Base-by-base conservation (phyloP, 1,140 invertebrate genomes). In the Dufourea novaeangliae region DNA sequence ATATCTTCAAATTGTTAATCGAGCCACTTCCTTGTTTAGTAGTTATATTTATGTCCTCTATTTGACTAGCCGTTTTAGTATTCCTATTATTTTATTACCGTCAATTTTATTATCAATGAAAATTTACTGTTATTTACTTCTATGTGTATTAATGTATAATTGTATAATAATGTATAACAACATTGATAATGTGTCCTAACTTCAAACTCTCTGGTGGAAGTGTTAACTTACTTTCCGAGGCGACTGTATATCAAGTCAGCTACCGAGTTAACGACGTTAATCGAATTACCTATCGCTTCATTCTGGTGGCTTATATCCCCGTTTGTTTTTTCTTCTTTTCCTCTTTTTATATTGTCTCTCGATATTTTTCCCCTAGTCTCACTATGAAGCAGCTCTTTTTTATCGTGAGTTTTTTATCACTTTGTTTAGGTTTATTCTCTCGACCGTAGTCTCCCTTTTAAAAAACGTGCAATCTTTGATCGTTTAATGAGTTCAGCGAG, bases 401-500 rank as follows among this genome's bases (percentile, higher is more conserved):
- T 7, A 17, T 20, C 59, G 14, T 1, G 0, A 0, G 14, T 11
- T 11, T 34, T 41, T 39, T 74, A 22, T 39, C 46, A n/a, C 50
- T 39, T 56, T 67, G 64, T 79, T 74, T 50, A 61, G 44, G 64
- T 63, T 29, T 54, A 72, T 70, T 44, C 76, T 70, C 68, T 41
- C 62, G 41, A 52, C 68, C 70, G 72, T 61, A 77, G 76, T 69
- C 78, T 86, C 34, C 22, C 22, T 34, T 37, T 10, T 80, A 86
- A 86, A 68, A 84, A 87, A 82, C 82, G 84, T 83, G 69, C 72
- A 68, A 78, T 76, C 73, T 84, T 86, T 84, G 83, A 84, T 77
- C 84, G 79, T 74, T 82, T 83, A 82, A 74, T 72, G 66, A 61
- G 82, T 76, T 87, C 83, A 85, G 82, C 80, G 84, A 87, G 82